phyloP scores from a whole-genome alignment of 2,797 vertebrate species.

The Hylomyscus alleni region DNA sequence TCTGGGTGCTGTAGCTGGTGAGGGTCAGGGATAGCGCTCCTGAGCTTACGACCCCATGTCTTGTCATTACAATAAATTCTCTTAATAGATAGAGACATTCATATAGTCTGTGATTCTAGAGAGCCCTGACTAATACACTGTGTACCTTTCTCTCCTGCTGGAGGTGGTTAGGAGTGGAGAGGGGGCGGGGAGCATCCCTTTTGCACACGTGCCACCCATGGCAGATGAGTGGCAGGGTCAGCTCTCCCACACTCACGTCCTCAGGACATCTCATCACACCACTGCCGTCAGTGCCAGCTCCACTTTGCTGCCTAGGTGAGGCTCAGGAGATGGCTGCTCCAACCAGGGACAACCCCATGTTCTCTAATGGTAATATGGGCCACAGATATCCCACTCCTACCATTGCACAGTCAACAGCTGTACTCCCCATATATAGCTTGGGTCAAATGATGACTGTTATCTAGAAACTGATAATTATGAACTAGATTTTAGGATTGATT shows the following conservation, averaged over 20 bases:
- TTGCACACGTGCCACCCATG: too few relatives aligned
- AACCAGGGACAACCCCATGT: neutral
- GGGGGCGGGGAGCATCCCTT: too few relatives aligned
- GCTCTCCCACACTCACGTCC: too few relatives aligned
- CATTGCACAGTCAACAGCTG: neutral
- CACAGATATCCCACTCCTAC: neutral
- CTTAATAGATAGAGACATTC: too few relatives aligned
- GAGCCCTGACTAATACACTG: neutral
- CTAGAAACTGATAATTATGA: slow-evolving; percentile 41
- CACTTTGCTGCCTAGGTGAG: neutral
- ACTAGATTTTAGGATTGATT: slow-evolving; percentile 21
- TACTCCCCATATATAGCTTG: neutral
- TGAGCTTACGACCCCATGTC: neutral
- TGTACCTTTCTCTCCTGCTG: neutral
- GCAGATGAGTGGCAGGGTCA: too few relatives aligned
- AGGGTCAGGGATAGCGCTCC: neutral
- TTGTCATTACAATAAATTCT: neutral
- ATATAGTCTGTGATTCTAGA: neutral
- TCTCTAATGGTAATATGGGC: neutral
- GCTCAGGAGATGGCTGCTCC: neutral
- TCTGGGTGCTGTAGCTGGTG: neutral
- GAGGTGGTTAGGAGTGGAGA: neutral
- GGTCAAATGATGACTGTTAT: neutral
- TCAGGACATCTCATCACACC: neutral
- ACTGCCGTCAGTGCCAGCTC: too few relatives aligned